phyloP scores from a whole-genome alignment of 2,113 vertebrate species.

The Penelope pileata region DNA sequence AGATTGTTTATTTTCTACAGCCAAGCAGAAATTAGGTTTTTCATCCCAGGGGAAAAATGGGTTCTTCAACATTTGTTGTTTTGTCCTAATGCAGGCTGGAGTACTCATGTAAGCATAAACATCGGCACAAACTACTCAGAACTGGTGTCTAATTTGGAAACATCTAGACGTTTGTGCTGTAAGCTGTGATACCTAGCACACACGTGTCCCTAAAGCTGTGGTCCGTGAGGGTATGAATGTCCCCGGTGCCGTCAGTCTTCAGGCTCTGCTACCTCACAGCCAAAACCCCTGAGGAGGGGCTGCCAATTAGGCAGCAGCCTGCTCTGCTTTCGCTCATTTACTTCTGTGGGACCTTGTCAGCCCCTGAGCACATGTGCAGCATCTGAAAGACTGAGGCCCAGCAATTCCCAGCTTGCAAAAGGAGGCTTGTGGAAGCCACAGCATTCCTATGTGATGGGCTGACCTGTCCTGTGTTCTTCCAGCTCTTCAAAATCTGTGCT shows the following conservation, averaged over 20 bases:
- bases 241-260: neutral
- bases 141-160: neutral
- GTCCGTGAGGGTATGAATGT: neutral
- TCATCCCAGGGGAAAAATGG: neutral
- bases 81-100: neutral
- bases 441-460: neutral
- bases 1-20: constrained; percentile 41
- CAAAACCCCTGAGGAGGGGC: neutral
- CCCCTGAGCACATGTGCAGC: neutral
- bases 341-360: neutral
- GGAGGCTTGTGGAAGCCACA: neutral
- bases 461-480: neutral
- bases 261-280: neutral
- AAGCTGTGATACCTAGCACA: neutral
- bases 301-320: neutral
- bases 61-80: constrained; percentile 18
- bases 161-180: neutral
- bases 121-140: neutral
- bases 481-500: neutral
- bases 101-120: neutral
- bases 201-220: neutral
- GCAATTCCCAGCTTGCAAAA: neutral
- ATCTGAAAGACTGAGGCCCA: neutral
- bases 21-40: constrained; percentile 39
- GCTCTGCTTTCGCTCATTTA: neutral